Conservation (phyloP, 2,797 vertebrate species). For the Scarus forsteni region DNA sequence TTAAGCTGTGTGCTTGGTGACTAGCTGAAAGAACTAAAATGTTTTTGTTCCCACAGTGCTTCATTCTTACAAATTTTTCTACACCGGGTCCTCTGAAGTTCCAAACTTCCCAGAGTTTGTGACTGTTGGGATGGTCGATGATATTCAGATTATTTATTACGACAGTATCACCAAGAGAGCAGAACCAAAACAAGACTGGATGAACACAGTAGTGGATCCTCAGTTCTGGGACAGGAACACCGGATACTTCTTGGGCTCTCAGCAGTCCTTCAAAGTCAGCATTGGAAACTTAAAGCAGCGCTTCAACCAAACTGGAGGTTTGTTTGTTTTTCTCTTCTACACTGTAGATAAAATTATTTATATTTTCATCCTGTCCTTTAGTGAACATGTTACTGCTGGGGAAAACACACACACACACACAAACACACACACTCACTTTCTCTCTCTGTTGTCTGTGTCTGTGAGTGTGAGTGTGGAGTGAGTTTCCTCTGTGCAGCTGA, state of each 20-base stretch:
- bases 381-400: background rate
- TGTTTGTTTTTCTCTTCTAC: no score
- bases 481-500: no score
- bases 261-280: background rate
- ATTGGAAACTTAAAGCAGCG: background rate
- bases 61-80: no score
- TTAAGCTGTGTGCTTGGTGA: no score
- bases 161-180: slow-evolving; percentile 42
- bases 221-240: slow-evolving; percentile 11
- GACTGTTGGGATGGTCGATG: no score
- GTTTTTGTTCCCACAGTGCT: no score
- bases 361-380: slow-evolving; percentile 5
- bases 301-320: slow-evolving; percentile 64
- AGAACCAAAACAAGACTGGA: slow-evolving; percentile 60
- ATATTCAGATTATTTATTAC: background rate
- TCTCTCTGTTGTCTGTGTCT: background rate
- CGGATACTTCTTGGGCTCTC: accelerated
- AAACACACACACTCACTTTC: slow-evolving; percentile 11
- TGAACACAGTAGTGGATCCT: background rate
- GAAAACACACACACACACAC: background rate
- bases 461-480: background rate
- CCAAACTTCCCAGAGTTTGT: no score
- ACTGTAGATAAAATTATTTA: slow-evolving; percentile 29
- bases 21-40: no score
- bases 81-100: no score